Evolutionary conservation across 2,888 invertebrate genomes (phyloP), one percentile per base, ranked within the genome.

Genomic region (Watsonalla cultraria): DNA sequence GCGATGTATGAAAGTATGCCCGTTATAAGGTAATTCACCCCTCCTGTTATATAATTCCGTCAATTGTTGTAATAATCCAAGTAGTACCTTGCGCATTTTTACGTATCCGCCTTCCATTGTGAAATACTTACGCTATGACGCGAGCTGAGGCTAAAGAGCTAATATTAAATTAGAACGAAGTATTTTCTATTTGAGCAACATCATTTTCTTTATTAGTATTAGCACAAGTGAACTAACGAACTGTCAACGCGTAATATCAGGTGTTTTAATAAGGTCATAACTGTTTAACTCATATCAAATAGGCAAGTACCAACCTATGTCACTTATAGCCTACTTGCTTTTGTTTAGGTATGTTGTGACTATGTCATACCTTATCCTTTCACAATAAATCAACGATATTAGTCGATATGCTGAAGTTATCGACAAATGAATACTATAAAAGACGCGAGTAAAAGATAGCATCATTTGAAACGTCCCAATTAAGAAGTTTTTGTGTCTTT

Each of bases 251-350:
- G 45, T 61, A 49, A 49, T 62, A 55, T 60, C 72, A 76, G 63
- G 64, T 72, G 75, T 75, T 70, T 64, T 68, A 74, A 61, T 68
- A 64, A 49, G 75, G 64, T 47, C 66, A 61, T 55, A 7, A 62
- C 14, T 8, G 50, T 60, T 61, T 66, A 54, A 47, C 53, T 57
- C 11, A 15, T 35, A 33, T 33, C 2, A n/a, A 7, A 6, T 13
- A n/a, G 4, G 11, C 24, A 24, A 24, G 9, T 46, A 15, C 8
- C 37, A 7, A 37, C 37, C 24, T 37, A 37, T 37, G 37, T 37
- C 2, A 37, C 8, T 9, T 37, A 37, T 37, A 37, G 7, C 37
- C 37, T 7, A 37, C 37, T 35, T 7, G 7, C 35, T 37, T 37
- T 8, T 37, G 6, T 24, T 24, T 24, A 4, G 24, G 24, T 24